These are phyloP conservation scores for Pachyramphus minor DNA, from an alignment of 2,113 vertebrate genomes.

Conservation along the genomic window DNA sequence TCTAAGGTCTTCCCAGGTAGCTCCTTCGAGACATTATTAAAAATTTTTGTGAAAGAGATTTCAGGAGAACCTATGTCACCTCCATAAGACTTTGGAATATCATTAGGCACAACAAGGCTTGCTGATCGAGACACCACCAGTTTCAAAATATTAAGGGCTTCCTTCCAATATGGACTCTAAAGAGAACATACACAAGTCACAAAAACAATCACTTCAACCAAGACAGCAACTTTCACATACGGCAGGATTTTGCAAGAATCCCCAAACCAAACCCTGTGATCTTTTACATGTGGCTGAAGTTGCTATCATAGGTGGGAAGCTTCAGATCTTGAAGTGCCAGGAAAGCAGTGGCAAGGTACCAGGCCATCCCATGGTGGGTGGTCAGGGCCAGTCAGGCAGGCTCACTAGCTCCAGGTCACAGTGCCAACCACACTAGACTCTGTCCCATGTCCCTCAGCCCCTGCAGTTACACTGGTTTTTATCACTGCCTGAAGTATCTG, in stretches of 20 bases:
- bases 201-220: background rate
- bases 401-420: background rate
- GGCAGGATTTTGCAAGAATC: background rate
- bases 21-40: conserved; percentile 96
- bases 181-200: background rate
- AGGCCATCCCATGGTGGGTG: fast-evolving
- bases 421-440: background rate
- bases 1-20: conserved; percentile 98
- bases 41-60: conserved; percentile 95
- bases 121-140: conserved; percentile 97
- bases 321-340: background rate
- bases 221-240: background rate
- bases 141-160: conserved; percentile 97
- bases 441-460: fast-evolving
- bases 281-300: background rate
- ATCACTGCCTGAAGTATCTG: background rate
- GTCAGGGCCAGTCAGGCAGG: background rate
- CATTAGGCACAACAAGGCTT: conserved; percentile 95
- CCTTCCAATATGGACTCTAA: conserved; percentile 97
- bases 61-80: conserved; percentile 88
- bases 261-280: background rate
- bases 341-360: background rate
- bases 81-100: conserved; percentile 90
- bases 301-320: background rate
- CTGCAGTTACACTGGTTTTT: background rate